A percentile compares a stretch with the other conserved stretches of the same genome.
phyloP scores from a whole-genome alignment of 2,888 invertebrate genomes.

The Xylocampa areola region DNA sequence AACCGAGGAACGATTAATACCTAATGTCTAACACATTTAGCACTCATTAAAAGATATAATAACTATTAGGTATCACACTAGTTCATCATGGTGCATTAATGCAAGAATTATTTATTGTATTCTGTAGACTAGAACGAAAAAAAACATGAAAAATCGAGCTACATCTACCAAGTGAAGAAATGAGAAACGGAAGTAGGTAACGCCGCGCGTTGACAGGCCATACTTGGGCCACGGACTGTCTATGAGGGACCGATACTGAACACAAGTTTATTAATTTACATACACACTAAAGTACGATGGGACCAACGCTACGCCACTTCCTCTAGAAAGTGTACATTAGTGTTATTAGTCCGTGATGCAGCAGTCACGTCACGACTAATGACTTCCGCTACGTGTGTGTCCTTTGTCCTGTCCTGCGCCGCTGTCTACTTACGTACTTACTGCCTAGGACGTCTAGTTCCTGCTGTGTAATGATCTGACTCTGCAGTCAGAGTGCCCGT shows the following conservation, averaged over 20 bases:
- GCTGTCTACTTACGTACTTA: constrained; percentile 12
- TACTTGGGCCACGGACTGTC: constrained; percentile 34
- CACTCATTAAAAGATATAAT: background rate
- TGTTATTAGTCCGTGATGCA: constrained; percentile 58
- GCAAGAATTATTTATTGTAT: constrained; percentile 21
- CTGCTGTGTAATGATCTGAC: constrained; percentile 28
- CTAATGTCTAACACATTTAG: constrained; percentile 2
- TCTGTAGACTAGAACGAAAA: too few species aligned
- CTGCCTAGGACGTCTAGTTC: constrained; percentile 17
- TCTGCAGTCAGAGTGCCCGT: constrained; percentile 26
- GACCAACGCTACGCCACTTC: constrained; percentile 62
- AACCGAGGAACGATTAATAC: constrained; percentile 6
- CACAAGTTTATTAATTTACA: constrained; percentile 50
- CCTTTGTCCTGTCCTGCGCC: constrained; percentile 49
- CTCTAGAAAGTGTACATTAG: constrained; percentile 62
- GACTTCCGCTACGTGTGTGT: constrained; percentile 76
- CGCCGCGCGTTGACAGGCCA: constrained; percentile 35
- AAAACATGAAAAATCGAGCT: too few species aligned
- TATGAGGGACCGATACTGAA: constrained; percentile 32
- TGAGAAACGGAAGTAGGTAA: constrained; percentile 53
- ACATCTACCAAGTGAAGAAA: constrained; percentile 32
- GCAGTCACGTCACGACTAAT: constrained; percentile 65
- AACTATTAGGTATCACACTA: too few species aligned
- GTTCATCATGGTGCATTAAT: background rate
- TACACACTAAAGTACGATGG: constrained; percentile 50